phyloP scores from a whole-genome alignment of 2,888 invertebrate genomes.

The Eristalis pertinax region DNA sequence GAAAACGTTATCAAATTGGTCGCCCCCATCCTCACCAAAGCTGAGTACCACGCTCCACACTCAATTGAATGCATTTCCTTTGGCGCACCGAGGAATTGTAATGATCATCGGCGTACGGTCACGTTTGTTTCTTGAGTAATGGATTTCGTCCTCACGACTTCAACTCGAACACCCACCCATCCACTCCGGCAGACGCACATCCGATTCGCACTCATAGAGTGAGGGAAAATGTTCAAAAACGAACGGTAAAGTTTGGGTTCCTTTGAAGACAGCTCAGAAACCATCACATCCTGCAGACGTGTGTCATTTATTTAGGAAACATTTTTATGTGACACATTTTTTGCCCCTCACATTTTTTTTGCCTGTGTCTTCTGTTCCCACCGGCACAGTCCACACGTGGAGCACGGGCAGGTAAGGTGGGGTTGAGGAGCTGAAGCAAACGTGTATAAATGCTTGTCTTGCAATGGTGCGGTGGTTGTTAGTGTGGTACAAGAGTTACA shows the following conservation, averaged over 20 bases:
- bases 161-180: neutral
- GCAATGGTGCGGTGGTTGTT: constrained; percentile 1
- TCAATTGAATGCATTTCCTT: neutral
- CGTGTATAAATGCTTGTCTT: constrained; percentile 42
- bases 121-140: neutral
- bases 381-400: neutral
- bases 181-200: constrained; percentile 1
- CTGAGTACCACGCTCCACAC: neutral
- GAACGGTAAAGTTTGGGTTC: constrained; percentile 39
- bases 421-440: neutral
- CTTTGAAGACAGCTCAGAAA: constrained; percentile 48
- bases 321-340: constrained; percentile 38
- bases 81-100: neutral
- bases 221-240: constrained; percentile 34
- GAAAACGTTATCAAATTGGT: neutral
- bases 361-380: constrained; percentile 3
- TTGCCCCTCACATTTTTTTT: neutral
- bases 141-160: neutral
- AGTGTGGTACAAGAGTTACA: constrained; percentile 30
- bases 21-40: neutral
- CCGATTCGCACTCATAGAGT: constrained; percentile 13
- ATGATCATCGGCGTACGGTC: neutral
- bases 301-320: constrained; percentile 60
- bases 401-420: neutral
- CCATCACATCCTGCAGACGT: constrained; percentile 54